phyloP scores from a whole-genome alignment of 2,888 invertebrate genomes.

The Bombylius discolor region DNA sequence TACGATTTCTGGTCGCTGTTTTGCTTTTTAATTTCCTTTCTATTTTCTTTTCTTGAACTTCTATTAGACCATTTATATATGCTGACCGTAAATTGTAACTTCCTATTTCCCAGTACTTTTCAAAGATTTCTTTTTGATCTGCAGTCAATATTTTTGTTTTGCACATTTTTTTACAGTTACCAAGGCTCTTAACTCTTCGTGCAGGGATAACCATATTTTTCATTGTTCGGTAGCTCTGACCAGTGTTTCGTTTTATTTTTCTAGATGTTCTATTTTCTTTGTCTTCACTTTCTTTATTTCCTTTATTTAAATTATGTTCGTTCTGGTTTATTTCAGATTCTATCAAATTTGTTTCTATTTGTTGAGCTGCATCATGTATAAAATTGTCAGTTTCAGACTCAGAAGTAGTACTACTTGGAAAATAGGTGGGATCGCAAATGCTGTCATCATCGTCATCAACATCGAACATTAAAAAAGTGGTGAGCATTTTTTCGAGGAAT shows the following conservation, averaged over 20 bases:
- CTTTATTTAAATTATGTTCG: neutral
- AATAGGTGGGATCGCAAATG: neutral
- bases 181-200: neutral
- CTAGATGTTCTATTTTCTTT: neutral
- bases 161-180: neutral
- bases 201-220: neutral
- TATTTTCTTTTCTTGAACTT: neutral
- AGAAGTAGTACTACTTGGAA: neutral
- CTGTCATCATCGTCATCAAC: neutral
- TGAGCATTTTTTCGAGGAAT: too few species aligned
- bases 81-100: neutral
- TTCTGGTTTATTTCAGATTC: neutral
- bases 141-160: neutral
- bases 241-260: neutral
- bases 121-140: neutral
- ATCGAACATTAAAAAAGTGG: neutral
- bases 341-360: neutral
- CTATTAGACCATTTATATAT: neutral
- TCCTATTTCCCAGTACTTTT: neutral
- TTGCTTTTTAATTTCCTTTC: neutral
- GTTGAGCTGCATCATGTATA: neutral
- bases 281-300: neutral
- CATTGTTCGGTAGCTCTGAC: neutral
- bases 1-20: slow-evolving; percentile 4
- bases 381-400: neutral